A percentile compares a stretch with the other conserved stretches of the same genome.
Conservation (phyloP, 2,888 invertebrate genomes). For the Laspeyria flexula region DNA sequence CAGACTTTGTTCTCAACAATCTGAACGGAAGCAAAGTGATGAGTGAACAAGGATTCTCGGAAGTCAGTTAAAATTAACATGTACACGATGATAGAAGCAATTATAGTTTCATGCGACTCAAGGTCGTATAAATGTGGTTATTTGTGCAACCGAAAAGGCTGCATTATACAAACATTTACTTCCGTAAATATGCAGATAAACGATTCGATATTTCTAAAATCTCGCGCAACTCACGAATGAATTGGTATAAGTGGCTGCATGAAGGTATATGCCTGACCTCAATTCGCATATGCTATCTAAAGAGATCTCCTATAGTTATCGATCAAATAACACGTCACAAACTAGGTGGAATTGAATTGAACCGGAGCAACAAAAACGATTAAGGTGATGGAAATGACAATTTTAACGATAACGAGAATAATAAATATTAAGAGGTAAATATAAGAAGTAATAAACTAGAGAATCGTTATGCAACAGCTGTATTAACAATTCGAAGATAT, state of each 20-base stretch:
- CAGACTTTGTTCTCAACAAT: conserved; percentile 51
- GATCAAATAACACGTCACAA: conserved; percentile 61
- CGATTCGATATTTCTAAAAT: conserved; percentile 21
- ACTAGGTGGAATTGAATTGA: conserved; percentile 48
- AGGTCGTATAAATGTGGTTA: conserved; percentile 36
- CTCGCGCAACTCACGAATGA: conserved; percentile 33
- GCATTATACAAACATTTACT: conserved; percentile 11
- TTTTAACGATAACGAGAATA: conserved; percentile 7
- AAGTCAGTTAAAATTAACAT: conserved; percentile 57
- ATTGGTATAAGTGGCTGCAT: conserved; percentile 47
- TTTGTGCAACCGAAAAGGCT: conserved; percentile 8
- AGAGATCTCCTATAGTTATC: conserved; percentile 63
- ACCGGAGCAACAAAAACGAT: conserved; percentile 21
- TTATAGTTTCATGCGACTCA: conserved; percentile 48
- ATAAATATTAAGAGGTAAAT: conserved; percentile 19
- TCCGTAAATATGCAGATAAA: conserved; percentile 17
- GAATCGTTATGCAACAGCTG: conserved; percentile 25
- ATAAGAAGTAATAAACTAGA: conserved; percentile 15
- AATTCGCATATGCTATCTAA: conserved; percentile 65
- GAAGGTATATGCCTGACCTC: conserved; percentile 55
- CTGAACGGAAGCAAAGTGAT: conserved; percentile 53
- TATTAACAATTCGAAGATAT: conserved; percentile 26
- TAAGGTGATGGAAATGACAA: conserved; percentile 7
- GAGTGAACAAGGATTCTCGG: conserved; percentile 62
- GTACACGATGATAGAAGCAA: conserved; percentile 38